Evolutionary conservation across 2,797 vertebrate species (phyloP).

Genomic region (Eleutherodactylus coqui): DNA sequence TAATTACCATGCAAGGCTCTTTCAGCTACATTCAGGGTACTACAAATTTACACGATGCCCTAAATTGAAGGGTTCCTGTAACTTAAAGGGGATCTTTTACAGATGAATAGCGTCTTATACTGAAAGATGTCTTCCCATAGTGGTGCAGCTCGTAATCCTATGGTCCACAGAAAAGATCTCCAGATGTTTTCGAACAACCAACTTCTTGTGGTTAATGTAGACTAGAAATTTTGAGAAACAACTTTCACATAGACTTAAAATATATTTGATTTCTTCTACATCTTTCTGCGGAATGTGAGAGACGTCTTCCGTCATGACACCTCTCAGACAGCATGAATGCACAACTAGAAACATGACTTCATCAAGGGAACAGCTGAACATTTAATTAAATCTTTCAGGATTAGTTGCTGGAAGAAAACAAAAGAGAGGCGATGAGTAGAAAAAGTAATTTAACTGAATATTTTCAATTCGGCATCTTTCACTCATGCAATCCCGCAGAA

Average conservation of each 20-base stretch:
- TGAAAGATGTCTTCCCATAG: too few relatives aligned
- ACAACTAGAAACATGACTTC: slow-evolving; percentile 15
- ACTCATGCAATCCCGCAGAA: slow-evolving; percentile 29
- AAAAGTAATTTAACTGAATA: slow-evolving; percentile 57
- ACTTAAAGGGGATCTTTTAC: too few relatives aligned
- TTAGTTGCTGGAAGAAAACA: slow-evolving; percentile 40
- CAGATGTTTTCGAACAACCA: not conserved
- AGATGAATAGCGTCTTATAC: too few relatives aligned
- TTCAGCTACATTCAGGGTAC: too few relatives aligned
- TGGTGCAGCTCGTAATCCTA: not conserved
- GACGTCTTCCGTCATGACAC: not conserved
- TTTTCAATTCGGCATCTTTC: slow-evolving; percentile 42
- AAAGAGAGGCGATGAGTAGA: slow-evolving; percentile 36
- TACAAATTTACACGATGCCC: not conserved
- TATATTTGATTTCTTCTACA: not conserved
- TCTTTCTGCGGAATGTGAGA: not conserved
- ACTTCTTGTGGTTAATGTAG: too few relatives aligned
- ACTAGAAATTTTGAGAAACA: too few relatives aligned
- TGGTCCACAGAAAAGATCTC: not conserved
- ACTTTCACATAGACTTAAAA: slow-evolving; percentile 15
- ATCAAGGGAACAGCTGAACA: slow-evolving; percentile 39
- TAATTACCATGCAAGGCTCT: too few relatives aligned
- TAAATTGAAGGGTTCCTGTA: not conserved
- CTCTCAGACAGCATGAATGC: slow-evolving; percentile 2
- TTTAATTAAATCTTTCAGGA: slow-evolving; percentile 55